Percentiles rank a stretch among this genome's conserved stretches.
These are phyloP conservation scores for Chydorus sphaericus DNA, from an alignment of 2,888 invertebrate species.

Conservation along the genomic window DNA sequence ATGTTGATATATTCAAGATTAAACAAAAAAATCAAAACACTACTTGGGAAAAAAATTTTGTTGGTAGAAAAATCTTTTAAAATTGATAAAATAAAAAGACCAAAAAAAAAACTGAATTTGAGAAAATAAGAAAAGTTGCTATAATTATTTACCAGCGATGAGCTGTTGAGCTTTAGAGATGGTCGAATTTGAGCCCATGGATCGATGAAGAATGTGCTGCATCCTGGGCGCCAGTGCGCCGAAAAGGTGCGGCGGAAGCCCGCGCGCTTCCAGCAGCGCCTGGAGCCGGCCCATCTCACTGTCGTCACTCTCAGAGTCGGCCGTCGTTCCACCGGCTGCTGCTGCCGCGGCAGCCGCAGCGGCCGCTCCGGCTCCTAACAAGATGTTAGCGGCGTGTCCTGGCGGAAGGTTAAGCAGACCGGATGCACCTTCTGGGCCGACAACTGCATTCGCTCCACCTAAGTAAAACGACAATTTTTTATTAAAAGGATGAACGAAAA, in stretches of 20 bases:
- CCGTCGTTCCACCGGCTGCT: conserved; percentile 38
- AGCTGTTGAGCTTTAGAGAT: conserved; percentile 22
- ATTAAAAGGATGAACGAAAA: too few species aligned
- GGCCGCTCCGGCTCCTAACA: conserved; percentile 27
- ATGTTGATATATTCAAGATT: background rate
- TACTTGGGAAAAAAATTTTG: background rate
- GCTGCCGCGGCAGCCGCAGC: too few species aligned
- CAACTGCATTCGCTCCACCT: conserved; percentile 17
- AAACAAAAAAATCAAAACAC: background rate
- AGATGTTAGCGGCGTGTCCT: conserved; percentile 4
- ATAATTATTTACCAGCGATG: background rate
- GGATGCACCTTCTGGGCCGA: conserved; percentile 16
- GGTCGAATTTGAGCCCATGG: conserved; percentile 67
- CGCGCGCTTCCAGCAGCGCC: conserved; percentile 83
- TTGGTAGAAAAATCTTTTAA: background rate
- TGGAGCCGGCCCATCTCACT: conserved; percentile 90
- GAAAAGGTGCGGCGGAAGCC: conserved; percentile 89
- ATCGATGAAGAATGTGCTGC: conserved; percentile 88
- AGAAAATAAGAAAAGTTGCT: too few species aligned
- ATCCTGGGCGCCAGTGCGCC: conserved; percentile 90
- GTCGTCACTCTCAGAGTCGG: conserved; percentile 57
- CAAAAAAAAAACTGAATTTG: background rate
- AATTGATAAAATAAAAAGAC: conserved; percentile 35
- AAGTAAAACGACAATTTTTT: too few species aligned
- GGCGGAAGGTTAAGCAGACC: conserved; percentile 6